A percentile compares a stretch with the other conserved stretches of the same genome.
phyloP scores from a whole-genome alignment of 2,797 vertebrate genomes.

The Rachycentron canadum region DNA sequence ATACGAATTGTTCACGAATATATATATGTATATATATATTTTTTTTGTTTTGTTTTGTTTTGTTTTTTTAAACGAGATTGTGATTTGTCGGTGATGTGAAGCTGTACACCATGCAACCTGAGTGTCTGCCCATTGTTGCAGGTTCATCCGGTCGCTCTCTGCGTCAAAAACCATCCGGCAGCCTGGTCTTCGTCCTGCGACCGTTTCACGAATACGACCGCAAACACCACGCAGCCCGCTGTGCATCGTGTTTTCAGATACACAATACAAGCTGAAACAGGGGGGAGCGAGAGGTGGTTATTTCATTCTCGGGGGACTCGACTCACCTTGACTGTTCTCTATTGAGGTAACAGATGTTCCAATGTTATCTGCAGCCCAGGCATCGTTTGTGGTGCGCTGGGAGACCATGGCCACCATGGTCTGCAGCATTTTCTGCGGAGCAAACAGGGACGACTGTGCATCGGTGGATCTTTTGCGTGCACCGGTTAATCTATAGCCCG shows the following conservation, averaged over 20 bases:
- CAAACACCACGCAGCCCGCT: not conserved
- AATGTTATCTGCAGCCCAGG: conserved; percentile 72
- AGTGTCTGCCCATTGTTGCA: conserved; percentile 74
- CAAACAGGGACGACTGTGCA: conserved; percentile 62
- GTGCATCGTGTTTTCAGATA: not conserved
- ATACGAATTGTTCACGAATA: not conserved
- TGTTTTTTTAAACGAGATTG: not conserved
- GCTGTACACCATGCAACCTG: conserved; percentile 10
- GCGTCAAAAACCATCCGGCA: conserved; percentile 69
- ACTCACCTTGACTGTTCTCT: conserved; percentile 83
- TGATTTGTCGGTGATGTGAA: not conserved
- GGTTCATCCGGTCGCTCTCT: conserved; percentile 68
- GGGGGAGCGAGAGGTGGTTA: too few relatives aligned
- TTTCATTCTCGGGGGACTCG: not conserved
- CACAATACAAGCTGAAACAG: not conserved
- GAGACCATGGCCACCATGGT: conserved; percentile 80
- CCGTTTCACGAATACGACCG: too few relatives aligned
- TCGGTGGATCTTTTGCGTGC: conserved; percentile 74
- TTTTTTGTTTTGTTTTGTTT: too few relatives aligned
- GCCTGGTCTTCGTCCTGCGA: too few relatives aligned
- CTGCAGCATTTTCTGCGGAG: conserved; percentile 78
- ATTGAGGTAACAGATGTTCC: conserved; percentile 68
- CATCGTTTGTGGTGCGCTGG: conserved; percentile 75
- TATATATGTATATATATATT: too few relatives aligned
- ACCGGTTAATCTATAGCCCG: conserved; percentile 43